Conservation (phyloP, 2,888 invertebrate species). For the Diaphora mendica region DNA sequence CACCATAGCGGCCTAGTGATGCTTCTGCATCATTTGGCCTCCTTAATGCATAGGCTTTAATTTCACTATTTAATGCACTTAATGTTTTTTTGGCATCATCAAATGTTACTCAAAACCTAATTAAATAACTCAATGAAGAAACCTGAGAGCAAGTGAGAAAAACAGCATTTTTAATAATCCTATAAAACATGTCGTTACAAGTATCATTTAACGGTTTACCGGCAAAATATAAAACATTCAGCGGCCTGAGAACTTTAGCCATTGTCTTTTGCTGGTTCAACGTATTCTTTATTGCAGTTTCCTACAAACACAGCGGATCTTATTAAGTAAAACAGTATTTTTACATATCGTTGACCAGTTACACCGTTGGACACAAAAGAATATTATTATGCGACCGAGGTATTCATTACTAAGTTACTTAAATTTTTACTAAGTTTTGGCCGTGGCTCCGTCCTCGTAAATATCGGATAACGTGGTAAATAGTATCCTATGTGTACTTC, state of each 20-base stretch:
- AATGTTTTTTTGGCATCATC: no score
- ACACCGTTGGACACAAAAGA: not conserved
- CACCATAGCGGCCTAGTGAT: no score
- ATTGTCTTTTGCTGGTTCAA: slow-evolving; percentile 19
- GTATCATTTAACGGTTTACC: slow-evolving; percentile 7
- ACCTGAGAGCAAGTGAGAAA: not conserved
- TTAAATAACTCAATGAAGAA: no score
- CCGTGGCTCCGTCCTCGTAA: no score
- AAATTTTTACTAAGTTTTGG: not conserved
- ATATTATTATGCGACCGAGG: slow-evolving; percentile 1
- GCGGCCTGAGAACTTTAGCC: slow-evolving; percentile 10
- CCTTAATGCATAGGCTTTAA: no score
- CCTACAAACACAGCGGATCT: not conserved
- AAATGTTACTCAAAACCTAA: no score
- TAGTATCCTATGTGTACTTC: no score
- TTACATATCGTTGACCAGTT: not conserved
- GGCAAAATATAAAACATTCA: slow-evolving; percentile 10
- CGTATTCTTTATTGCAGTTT: slow-evolving; percentile 14
- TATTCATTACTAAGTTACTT: no score
- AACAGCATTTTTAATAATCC: not conserved
- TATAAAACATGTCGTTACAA: not conserved
- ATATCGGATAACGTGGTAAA: no score
- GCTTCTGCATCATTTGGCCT: no score
- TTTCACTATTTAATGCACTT: no score
- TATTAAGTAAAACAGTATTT: not conserved